A percentile compares a stretch with the other conserved stretches of the same genome.
phyloP scores from a whole-genome alignment of 2,797 vertebrate species.

The Sylvilagus floridanus region DNA sequence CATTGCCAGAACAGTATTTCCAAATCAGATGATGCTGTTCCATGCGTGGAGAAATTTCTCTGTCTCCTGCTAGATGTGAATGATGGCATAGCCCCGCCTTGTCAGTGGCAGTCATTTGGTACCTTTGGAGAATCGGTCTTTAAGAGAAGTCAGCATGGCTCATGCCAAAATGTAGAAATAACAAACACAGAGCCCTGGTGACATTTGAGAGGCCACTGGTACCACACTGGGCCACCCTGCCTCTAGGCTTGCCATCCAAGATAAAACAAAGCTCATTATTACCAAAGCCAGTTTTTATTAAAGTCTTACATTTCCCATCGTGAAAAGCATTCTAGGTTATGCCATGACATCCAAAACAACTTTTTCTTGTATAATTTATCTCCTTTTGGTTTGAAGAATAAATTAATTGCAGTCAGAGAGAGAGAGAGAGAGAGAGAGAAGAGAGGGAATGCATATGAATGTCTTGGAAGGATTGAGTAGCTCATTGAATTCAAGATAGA shows the following conservation, averaged over 20 bases:
- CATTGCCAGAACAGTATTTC: background rate
- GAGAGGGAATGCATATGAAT: background rate
- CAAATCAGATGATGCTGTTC: background rate
- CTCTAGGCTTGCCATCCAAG: background rate
- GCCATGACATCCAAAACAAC: background rate
- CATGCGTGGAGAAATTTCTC: no score
- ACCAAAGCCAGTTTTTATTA: background rate
- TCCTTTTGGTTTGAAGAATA: conserved; percentile 8
- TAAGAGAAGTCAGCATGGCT: background rate
- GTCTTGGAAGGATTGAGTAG: background rate
- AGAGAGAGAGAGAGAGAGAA: background rate
- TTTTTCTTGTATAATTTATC: background rate
- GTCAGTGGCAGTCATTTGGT: background rate
- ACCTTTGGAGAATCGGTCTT: background rate
- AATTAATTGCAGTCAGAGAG: background rate
- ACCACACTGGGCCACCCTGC: no score
- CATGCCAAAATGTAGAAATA: background rate
- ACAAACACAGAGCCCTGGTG: background rate
- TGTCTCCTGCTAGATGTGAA: background rate
- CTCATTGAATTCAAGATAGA: background rate
- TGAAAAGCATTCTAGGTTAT: background rate
- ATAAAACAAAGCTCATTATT: background rate
- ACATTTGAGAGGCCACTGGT: background rate
- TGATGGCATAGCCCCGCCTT: background rate
- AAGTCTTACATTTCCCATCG: background rate